These are phyloP conservation scores for Ceratosolen solmsi DNA, from an alignment of 1,140 invertebrate genomes.

Conservation along the genomic window DNA sequence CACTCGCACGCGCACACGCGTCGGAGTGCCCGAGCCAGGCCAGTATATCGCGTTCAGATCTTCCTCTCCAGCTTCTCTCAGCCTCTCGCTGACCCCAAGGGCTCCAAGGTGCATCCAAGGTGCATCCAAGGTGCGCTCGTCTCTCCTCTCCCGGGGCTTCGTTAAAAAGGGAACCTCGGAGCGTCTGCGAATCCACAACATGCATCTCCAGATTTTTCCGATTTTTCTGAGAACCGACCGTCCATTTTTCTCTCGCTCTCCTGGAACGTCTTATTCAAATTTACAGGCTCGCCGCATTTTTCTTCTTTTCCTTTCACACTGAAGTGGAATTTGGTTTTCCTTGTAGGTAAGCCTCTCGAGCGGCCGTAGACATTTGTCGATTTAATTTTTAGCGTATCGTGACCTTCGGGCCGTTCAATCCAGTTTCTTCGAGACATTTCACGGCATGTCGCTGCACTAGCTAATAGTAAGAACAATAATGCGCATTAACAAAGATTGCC, in stretches of 20 bases:
- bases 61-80: constrained; percentile 13
- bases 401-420: not conserved
- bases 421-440: not conserved
- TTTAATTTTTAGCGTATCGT: constrained; percentile 5
- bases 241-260: constrained; percentile 28
- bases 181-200: constrained; percentile 7
- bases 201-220: constrained; percentile 12
- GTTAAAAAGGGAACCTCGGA: constrained; percentile 40
- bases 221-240: constrained; percentile 35
- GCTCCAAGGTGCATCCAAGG: constrained; percentile 3
- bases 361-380: not conserved
- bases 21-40: constrained; percentile 7
- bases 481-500: not conserved
- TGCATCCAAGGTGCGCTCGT: not conserved
- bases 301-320: constrained; percentile 1
- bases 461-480: not conserved
- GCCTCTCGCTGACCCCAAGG: constrained; percentile 35
- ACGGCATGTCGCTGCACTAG: not conserved
- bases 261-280: constrained; percentile 46
- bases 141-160: not conserved
- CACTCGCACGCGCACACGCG: not conserved
- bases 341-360: not conserved
- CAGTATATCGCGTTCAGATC: constrained; percentile 44
- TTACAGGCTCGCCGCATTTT: constrained; percentile 26
- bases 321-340: constrained; percentile 8